Evolutionary conservation across 2,888 invertebrate genomes (phyloP), one percentile per base, ranked within the genome.

Genomic region (Calephelis perditalis): DNA sequence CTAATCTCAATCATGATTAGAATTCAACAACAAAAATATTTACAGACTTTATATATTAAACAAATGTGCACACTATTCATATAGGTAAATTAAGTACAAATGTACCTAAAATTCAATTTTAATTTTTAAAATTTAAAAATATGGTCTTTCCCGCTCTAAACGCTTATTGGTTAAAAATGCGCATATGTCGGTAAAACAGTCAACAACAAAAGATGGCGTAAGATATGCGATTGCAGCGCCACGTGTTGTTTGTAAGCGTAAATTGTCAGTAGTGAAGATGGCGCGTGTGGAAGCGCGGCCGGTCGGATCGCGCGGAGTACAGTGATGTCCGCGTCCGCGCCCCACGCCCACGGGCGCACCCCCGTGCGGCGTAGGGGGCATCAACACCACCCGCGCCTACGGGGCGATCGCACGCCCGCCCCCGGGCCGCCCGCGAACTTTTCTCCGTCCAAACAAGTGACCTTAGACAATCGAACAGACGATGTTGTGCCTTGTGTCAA

Each of bases 301-400:
- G 82, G 84, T 73, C 81, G 77, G 79, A 76, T 78, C 78, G 85
- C 82, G 84, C 78, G 75, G 76, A 74, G 79, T 73, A 76, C 83
- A 86, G 86, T 85, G 73, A 92, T 93, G 93, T 92, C 92, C 84
- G 85, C 85, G 84, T 82, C 91, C 83, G 85, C 86, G 85, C 86
- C 91, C 90, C 87, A 91, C 89, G 86, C 87, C 83, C 85, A 82
- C 86, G 91, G 89, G 88, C 92, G 89, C 91, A 91, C 84, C 89
- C 91, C 90, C 84, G 91, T 84, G 76, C 92, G 91, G 83, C 94
- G 94, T 81, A 92, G 94, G 83, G 94, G 94, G 70, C 94, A 94
- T 83, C 94, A 94, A 84, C 94, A 94, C 86, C 95, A 95, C 89
- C 94, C 94, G 78, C 93, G 94, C 67, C 92, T 94, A 77, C 83